A percentile compares a stretch with the other conserved stretches of the same genome.
Evolutionary conservation across 2,797 vertebrate species (phyloP).

Genomic region (Arrhamphus sclerolepis): DNA sequence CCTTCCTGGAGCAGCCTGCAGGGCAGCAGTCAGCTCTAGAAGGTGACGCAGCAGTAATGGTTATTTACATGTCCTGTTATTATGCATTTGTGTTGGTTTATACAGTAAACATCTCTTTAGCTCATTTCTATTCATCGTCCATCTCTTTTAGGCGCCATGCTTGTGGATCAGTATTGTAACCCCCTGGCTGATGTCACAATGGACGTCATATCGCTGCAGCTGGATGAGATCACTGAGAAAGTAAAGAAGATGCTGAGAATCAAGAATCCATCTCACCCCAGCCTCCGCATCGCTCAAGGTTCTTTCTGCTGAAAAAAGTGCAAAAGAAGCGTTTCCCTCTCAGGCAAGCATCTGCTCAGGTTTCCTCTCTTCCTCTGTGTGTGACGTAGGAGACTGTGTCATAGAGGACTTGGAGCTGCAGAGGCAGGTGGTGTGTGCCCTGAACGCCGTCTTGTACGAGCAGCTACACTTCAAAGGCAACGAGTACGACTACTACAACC

Average conservation of each 20-base stretch:
- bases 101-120: too few species aligned
- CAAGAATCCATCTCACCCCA: constrained; percentile 90
- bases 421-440: constrained; percentile 89
- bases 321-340: too few species aligned
- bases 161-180: constrained; percentile 97
- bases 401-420: constrained; percentile 91
- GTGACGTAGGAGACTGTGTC: constrained; percentile 76
- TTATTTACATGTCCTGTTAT: background rate
- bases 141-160: constrained; percentile 84
- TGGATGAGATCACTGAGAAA: constrained; percentile 88
- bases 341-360: too few species aligned
- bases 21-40: constrained; percentile 89
- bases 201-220: constrained; percentile 85
- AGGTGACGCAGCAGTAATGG: constrained; percentile 75
- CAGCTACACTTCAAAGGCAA: constrained; percentile 97
- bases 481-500: constrained; percentile 95
- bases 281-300: constrained; percentile 86
- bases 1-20: constrained; percentile 87
- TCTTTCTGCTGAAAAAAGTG: too few species aligned
- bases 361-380: constrained; percentile 8
- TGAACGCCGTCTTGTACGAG: constrained; percentile 93
- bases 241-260: constrained; percentile 88
- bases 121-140: too few species aligned
- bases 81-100: background rate
- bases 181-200: constrained; percentile 90